Conservation (phyloP, 2,888 invertebrate genomes). For the Xylocampa areola region DNA sequence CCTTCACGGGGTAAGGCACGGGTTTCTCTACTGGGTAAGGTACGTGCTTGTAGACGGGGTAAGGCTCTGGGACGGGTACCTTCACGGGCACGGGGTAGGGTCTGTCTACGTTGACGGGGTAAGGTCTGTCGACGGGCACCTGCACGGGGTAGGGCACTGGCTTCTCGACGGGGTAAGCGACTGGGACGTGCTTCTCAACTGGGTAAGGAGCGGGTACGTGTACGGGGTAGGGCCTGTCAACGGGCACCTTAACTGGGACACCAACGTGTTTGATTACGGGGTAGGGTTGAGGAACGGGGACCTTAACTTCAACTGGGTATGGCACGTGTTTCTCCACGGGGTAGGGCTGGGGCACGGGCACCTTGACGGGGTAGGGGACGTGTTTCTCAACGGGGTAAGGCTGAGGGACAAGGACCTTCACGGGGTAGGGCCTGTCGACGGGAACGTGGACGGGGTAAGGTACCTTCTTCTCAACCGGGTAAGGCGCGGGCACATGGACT, state of each 20-base stretch:
- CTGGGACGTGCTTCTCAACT: conserved; percentile 90
- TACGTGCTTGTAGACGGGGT: conserved; percentile 92
- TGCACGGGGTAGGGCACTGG: conserved; percentile 91
- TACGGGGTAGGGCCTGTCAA: conserved; percentile 92
- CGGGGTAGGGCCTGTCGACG: conserved; percentile 94
- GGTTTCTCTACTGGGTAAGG: conserved; percentile 91
- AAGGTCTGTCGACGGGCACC: conserved; percentile 91
- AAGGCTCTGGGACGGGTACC: conserved; percentile 89
- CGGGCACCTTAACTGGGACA: conserved; percentile 92
- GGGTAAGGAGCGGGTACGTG: conserved; percentile 91
- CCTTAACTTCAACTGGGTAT: conserved; percentile 93
- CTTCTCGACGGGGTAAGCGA: conserved; percentile 91
- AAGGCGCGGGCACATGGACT: conserved; percentile 93
- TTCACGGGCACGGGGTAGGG: conserved; percentile 88
- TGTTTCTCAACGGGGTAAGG: conserved; percentile 95
- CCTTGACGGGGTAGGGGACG: conserved; percentile 93
- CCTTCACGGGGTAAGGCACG: conserved; percentile 91
- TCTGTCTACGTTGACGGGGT: conserved; percentile 88
- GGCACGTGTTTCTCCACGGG: conserved; percentile 94
- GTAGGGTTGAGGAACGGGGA: conserved; percentile 93
- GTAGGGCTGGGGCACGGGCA: conserved; percentile 93
- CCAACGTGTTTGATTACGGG: conserved; percentile 92
- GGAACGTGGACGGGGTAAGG: conserved; percentile 92
- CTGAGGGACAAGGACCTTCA: conserved; percentile 94
- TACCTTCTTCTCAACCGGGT: conserved; percentile 94